These are phyloP conservation scores for Toxotes lorentzi DNA, from an alignment of 2,797 vertebrate species.

Conservation along the genomic window DNA sequence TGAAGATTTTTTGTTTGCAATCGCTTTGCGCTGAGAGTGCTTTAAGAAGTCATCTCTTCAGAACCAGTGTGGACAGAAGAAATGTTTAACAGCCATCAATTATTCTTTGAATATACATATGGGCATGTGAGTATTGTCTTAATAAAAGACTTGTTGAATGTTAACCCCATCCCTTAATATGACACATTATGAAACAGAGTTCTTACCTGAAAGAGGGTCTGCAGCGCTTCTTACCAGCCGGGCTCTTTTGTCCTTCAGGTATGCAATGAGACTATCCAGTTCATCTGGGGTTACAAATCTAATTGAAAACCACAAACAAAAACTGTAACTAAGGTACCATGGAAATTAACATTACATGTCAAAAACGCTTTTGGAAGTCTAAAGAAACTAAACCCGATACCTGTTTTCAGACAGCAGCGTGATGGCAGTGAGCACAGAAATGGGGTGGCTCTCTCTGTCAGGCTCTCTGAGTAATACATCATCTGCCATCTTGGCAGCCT, in stretches of 20 bases:
- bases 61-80: not conserved
- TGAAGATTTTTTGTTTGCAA: too few species aligned
- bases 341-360: not conserved
- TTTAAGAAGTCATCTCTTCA: not conserved
- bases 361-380: not conserved
- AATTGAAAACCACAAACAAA: conserved; percentile 28
- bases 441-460: conserved; percentile 90
- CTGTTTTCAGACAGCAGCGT: conserved; percentile 93
- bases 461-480: conserved; percentile 93
- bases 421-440: conserved; percentile 90
- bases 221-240: conserved; percentile 85
- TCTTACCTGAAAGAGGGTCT: conserved; percentile 88
- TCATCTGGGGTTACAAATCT: conserved; percentile 95
- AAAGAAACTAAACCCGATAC: conserved; percentile 45
- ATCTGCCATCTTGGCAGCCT: conserved; percentile 98
- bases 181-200: not conserved
- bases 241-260: conserved; percentile 92
- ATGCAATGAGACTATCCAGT: conserved; percentile 91
- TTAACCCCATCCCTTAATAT: not conserved
- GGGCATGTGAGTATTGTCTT: not conserved
- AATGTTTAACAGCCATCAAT: not conserved
- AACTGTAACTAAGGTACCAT: not conserved
- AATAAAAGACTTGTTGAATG: too few species aligned
- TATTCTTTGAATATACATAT: too few species aligned
- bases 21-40: not conserved